Conservation (phyloP, 64 coral and sea anemone genomes). For the Cladopsammia gracilis region DNA sequence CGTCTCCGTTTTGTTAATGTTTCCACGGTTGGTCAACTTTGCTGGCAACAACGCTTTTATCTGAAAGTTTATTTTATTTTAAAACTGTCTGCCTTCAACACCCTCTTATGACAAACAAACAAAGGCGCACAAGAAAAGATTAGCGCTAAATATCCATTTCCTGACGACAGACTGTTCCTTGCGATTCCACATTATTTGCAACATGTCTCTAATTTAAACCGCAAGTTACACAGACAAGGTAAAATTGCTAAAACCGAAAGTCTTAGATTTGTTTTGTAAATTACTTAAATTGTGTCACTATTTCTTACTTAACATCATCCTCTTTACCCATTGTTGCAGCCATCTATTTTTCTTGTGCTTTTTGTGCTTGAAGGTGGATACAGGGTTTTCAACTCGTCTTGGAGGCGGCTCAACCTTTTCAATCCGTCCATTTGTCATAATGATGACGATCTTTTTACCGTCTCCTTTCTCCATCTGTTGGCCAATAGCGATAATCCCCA, state of each 20-base stretch:
- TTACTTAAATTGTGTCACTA: neutral
- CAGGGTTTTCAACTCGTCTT: neutral
- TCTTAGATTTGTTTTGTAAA: neutral
- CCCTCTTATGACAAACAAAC: slow-evolving; percentile 32
- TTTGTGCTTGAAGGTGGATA: neutral
- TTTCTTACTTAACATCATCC: slow-evolving; percentile 57
- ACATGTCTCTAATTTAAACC: neutral
- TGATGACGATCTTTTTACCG: neutral
- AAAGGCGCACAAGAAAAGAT: neutral
- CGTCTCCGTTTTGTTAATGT: neutral
- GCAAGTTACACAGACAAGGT: neutral
- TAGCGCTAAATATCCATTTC: slow-evolving; percentile 15
- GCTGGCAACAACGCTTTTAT: neutral
- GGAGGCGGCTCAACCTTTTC: neutral
- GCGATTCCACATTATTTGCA: neutral
- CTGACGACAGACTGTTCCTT: slow-evolving; percentile 23
- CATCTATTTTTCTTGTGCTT: slow-evolving; percentile 28
- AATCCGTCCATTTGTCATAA: neutral
- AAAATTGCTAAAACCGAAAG: no score
- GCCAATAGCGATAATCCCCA: slow-evolving; percentile 28
- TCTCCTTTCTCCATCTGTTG: slow-evolving; percentile 42
- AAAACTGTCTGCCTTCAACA: slow-evolving; percentile 44
- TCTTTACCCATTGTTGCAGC: slow-evolving; percentile 50
- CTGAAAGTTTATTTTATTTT: neutral
- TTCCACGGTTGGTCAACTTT: neutral